These are phyloP conservation scores for Melanotaenia maccullochi DNA, from an alignment of 2,797 vertebrate species.

Conservation along the genomic window DNA sequence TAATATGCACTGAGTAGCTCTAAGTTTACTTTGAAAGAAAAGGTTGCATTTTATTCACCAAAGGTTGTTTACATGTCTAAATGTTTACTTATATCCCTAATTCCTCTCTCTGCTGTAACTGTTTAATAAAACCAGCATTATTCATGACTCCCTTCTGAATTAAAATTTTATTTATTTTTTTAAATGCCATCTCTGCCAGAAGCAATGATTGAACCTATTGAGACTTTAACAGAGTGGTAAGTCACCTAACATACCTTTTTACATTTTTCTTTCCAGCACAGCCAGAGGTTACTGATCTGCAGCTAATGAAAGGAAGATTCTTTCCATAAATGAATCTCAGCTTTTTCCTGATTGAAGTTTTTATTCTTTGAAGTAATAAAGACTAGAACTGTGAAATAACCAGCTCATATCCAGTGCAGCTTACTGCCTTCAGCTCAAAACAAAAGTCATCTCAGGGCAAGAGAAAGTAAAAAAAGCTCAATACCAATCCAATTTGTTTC, in stretches of 20 bases:
- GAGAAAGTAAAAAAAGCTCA: not conserved
- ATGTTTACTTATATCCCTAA: not conserved
- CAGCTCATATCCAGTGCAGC: not conserved
- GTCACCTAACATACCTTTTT: not conserved
- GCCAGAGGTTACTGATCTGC: not conserved
- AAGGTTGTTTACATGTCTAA: not conserved
- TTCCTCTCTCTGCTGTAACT: not conserved
- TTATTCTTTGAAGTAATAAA: conserved; percentile 1
- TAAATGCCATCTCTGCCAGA: not conserved
- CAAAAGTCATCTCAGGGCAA: not conserved
- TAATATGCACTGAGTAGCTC: not conserved
- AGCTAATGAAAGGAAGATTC: not conserved
- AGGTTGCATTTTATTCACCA: not conserved
- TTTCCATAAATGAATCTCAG: not conserved
- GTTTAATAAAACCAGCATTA: conserved; percentile 7
- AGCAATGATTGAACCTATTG: not conserved
- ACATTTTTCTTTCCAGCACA: not conserved
- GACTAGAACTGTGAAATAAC: not conserved
- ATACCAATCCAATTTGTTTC: not conserved
- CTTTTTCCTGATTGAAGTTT: not conserved
- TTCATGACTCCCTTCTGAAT: conserved; percentile 13
- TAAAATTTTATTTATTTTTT: not conserved
- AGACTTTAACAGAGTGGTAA: not conserved
- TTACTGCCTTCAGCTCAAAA: not conserved
- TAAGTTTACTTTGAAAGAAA: not conserved